These are phyloP conservation scores for Sylvia borin DNA, from an alignment of 2,797 vertebrate genomes.

Conservation along the genomic window DNA sequence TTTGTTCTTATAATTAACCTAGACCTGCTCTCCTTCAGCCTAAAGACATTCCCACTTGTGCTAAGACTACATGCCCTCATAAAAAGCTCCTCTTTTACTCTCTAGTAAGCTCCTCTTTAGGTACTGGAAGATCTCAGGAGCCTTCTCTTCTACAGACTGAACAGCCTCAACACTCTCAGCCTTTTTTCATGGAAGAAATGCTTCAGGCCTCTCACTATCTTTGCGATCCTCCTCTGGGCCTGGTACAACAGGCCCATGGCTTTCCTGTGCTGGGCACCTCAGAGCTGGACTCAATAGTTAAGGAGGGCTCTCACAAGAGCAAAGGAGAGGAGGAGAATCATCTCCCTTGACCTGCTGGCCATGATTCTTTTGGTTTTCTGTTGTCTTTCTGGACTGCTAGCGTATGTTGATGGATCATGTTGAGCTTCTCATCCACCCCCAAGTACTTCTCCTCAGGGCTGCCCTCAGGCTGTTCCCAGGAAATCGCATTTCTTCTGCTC, in stretches of 20 bases:
- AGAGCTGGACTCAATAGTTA: not conserved
- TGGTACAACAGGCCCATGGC: not conserved
- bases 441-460: not conserved
- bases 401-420: rapidly evolving
- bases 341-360: not conserved
- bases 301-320: not conserved
- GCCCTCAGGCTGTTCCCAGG: not conserved
- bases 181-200: not conserved
- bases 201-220: not conserved
- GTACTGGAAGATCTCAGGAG: not conserved
- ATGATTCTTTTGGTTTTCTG: not conserved
- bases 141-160: not conserved
- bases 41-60: not conserved
- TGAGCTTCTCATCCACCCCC: not conserved
- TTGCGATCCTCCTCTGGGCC: not conserved
- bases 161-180: not conserved
- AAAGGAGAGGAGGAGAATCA: not conserved
- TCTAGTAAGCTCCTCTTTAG: not conserved
- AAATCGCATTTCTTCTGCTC: not conserved
- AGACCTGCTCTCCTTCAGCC: not conserved
- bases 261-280: not conserved
- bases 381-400: not conserved
- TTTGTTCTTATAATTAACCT: not conserved
- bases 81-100: not conserved
- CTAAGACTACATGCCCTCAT: not conserved